These are phyloP conservation scores for Pterocles gutturalis DNA, from an alignment of 2,113 vertebrate genomes.

Conservation along the genomic window DNA sequence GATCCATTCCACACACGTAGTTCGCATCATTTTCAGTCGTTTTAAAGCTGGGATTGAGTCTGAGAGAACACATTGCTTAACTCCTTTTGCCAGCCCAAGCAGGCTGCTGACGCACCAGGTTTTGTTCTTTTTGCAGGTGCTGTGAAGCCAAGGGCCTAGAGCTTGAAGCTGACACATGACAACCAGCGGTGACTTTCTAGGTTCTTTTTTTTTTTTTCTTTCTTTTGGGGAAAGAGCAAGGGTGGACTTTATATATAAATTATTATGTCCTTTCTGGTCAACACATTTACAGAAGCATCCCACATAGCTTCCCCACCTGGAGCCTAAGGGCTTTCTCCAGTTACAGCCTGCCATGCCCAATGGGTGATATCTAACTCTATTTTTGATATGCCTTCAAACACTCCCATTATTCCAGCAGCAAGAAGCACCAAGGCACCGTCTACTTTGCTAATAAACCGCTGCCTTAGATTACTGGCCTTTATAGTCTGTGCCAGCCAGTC, in stretches of 20 bases:
- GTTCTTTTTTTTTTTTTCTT: neutral
- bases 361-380: neutral
- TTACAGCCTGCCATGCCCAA: neutral
- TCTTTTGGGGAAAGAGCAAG: neutral
- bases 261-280: constrained; percentile 35
- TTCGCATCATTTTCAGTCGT: accelerated
- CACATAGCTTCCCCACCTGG: neutral
- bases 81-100: neutral
- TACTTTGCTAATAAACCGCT: neutral
- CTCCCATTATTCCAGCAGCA: constrained; percentile 16
- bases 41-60: neutral
- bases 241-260: constrained; percentile 38
- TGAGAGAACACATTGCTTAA: neutral
- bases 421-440: neutral
- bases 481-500: neutral
- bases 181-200: neutral
- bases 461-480: neutral
- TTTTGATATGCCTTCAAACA: constrained; percentile 21
- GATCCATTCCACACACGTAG: neutral
- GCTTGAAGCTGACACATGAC: neutral
- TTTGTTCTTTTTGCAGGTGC: constrained; percentile 43
- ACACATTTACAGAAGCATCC: constrained; percentile 1
- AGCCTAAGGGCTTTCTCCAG: neutral
- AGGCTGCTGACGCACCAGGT: neutral
- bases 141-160: constrained; percentile 38